These are phyloP conservation scores for Pavo muticus DNA, from an alignment of 2,113 vertebrate species.

Conservation along the genomic window DNA sequence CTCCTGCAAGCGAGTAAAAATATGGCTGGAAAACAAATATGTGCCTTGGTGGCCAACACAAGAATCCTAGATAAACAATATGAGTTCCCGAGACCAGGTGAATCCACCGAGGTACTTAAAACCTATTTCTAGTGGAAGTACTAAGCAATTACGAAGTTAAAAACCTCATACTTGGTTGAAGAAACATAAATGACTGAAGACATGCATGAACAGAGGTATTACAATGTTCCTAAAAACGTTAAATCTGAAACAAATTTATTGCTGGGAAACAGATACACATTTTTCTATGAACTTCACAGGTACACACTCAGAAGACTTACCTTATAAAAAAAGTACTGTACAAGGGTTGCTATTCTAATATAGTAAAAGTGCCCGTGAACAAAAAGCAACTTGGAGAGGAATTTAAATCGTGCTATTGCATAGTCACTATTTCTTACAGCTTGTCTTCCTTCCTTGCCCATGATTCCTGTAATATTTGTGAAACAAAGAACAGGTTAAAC, in stretches of 20 bases:
- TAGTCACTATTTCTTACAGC: slow-evolving; percentile 99
- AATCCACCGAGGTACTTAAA: neutral
- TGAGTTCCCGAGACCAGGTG: neutral
- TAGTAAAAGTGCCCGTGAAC: slow-evolving; percentile 99
- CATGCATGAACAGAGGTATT: neutral
- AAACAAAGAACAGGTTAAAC: slow-evolving; percentile 7
- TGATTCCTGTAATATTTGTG: slow-evolving; percentile 87
- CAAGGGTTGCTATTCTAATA: slow-evolving; percentile 98
- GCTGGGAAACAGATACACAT: neutral
- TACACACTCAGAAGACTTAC: slow-evolving; percentile 70
- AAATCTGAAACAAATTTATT: neutral
- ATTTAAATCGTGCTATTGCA: slow-evolving; percentile 98
- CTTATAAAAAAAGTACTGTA: slow-evolving; percentile 99
- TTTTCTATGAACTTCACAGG: neutral
- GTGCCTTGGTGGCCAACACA: neutral
- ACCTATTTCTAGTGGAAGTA: neutral
- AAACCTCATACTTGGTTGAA: neutral
- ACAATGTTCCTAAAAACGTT: neutral
- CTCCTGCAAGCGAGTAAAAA: neutral
- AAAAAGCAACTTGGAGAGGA: slow-evolving; percentile 95
- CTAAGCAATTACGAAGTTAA: neutral
- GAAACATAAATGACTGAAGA: neutral
- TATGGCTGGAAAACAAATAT: neutral
- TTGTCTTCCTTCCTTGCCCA: slow-evolving; percentile 98
- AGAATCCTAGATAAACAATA: neutral